phyloP scores from a whole-genome alignment of 2,797 vertebrate species.

The Poeciliopsis turneri region DNA sequence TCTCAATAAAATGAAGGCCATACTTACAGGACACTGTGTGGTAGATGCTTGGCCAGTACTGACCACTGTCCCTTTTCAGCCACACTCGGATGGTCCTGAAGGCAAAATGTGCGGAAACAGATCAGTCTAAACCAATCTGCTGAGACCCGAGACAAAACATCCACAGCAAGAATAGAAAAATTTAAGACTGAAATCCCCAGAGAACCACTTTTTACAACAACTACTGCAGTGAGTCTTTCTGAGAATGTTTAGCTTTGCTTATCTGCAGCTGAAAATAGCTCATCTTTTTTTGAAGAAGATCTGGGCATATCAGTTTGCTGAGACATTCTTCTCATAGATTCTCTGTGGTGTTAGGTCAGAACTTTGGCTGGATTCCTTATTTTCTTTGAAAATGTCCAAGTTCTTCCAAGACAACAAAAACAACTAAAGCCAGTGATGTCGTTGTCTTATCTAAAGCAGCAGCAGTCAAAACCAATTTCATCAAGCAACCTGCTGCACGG shows the following conservation, averaged over 20 bases:
- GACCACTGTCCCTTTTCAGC: slow-evolving; percentile 97
- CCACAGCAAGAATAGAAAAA: not conserved
- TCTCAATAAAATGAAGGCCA: not conserved
- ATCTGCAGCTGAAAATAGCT: not conserved
- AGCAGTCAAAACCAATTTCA: slow-evolving; percentile 6
- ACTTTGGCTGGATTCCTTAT: not conserved
- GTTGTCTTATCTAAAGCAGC: not conserved
- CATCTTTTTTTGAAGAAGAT: not conserved
- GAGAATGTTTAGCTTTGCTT: not conserved
- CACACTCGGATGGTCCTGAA: slow-evolving; percentile 94
- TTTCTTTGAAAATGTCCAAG: not conserved
- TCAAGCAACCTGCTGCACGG: slow-evolving; percentile 12
- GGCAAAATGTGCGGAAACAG: slow-evolving; percentile 74
- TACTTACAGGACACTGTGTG: slow-evolving; percentile 97
- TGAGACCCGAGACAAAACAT: not conserved
- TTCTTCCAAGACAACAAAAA: not conserved
- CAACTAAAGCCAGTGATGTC: not conserved
- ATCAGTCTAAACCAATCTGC: not conserved
- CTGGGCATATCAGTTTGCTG: not conserved
- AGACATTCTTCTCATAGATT: not conserved
- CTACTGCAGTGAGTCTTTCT: not conserved
- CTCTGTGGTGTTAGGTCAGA: not conserved
- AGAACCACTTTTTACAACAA: not conserved
- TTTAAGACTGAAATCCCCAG: not conserved
- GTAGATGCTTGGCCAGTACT: slow-evolving; percentile 97